These are phyloP conservation scores for Pseudomyrmex pallidus DNA, from an alignment of 1,140 invertebrate species.

Conservation along the genomic window DNA sequence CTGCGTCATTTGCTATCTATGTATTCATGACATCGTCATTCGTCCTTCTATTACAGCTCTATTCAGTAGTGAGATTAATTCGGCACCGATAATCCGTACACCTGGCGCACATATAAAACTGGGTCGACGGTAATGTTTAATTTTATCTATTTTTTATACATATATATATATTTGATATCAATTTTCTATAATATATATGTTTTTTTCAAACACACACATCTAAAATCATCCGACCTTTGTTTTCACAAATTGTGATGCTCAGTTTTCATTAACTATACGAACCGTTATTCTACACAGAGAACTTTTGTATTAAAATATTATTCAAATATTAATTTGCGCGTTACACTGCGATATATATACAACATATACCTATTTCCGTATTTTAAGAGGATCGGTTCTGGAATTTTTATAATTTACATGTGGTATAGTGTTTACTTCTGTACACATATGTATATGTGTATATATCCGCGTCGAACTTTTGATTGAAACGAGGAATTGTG, in stretches of 20 bases:
- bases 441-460: not conserved
- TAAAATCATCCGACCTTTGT: not conserved
- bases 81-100: not conserved
- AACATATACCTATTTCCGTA: not conserved
- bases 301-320: slow-evolving; percentile 49
- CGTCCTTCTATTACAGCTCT: not conserved
- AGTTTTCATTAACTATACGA: not conserved
- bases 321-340: slow-evolving; percentile 32
- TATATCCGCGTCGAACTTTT: not conserved
- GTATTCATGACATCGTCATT: slow-evolving; percentile 13
- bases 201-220: not conserved
- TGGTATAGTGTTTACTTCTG: slow-evolving; percentile 1
- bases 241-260: slow-evolving; percentile 10
- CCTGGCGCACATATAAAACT: no score
- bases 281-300: not conserved
- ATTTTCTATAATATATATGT: not conserved
- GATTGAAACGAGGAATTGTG: slow-evolving; percentile 53
- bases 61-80: slow-evolving; percentile 8
- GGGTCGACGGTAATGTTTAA: no score
- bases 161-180: no score
- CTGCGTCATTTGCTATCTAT: not conserved
- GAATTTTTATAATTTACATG: slow-evolving; percentile 36
- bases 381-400: not conserved
- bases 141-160: no score
- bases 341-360: not conserved